Base-by-base conservation (phyloP, 2,888 invertebrate species). In the Lasioglossum villosulum region DNA sequence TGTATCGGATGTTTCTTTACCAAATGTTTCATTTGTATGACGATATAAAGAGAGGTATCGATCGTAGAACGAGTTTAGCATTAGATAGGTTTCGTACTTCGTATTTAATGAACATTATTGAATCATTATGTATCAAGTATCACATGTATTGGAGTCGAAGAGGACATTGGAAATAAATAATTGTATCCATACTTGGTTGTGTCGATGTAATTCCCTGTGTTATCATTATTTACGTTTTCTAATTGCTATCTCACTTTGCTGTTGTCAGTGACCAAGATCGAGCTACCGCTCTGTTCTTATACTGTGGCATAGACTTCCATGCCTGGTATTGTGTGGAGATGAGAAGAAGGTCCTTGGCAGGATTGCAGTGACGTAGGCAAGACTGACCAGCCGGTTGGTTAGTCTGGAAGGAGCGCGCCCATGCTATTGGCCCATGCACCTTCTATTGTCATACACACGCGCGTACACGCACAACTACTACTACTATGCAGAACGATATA, bases 11-110 rank as follows among this genome's bases (percentile, higher is more conserved):
- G 89, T 91, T 88, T 89, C 89, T 86, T 72, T 91, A 87, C 84
- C 87, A 82, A 89, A 80, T 78, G 85, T 91, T 91, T 92, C 78
- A 91, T 92, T 92, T 92, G 79, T 91, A 90, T 89, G 79, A 84
- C 76, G 87, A 82, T 81, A 80, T 88, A 80, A 78, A 75, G 37
- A 80, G 87, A 80, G 75, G 86, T 90, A 90, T 87, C 87, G 86
- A 88, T 90, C 82, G 80, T 91, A 92, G 88, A 87, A 73, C 77
- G 82, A 88, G 90, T 89, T 92, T 91, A 89, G 89, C 89, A 79
- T 68, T 84, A 90, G 91, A 90, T 92, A 93, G 93, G 90, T 93
- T 93, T 93, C 93, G 91, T 93, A 93, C 91, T 93, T 92, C 91
- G 91, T 93, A 92, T 92, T 93, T 90, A 92, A 91, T 90, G 90